Base-by-base conservation (phyloP, 2,888 invertebrate genomes). In the Plemyria rubiginata region DNA sequence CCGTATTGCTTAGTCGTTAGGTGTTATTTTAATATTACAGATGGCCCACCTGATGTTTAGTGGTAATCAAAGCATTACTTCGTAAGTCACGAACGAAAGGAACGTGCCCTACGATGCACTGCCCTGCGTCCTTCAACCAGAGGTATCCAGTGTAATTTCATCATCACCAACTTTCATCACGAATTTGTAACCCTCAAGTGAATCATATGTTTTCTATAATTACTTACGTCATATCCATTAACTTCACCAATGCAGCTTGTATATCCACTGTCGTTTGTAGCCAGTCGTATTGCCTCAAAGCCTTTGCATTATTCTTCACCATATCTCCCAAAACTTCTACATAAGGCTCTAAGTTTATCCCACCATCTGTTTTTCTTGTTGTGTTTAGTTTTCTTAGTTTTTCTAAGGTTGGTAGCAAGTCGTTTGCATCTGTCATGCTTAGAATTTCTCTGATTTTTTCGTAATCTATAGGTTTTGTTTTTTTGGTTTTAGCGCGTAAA, bases 221-320 rank as follows among this genome's bases (percentile, higher is more conserved):
- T 38, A 38, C 36, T 88, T 78, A 92, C 91, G 63, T 75, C 8
- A 90, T 62, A 13, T 74, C 67, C 2, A 71, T 61, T 4, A 90
- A 57, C 67, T 86, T 90, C 0, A 67, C 55, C 7, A 89, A 60
- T 0, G 83, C 85, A 0, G 86, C 70, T 50, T 78, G 79, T 15
- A 90, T 70, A 36, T 88, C 82, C 0, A 91, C 86, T 0, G 89
- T 77, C 0, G 85, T 82, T 0, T 75, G 72, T 4, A 91, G 65
- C 91, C 91, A 92, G 65, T 86, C 80, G 40, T 87, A 92, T 36
- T 81, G 70, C 0, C 67, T 54, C 2, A 91, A 70, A 0, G 72
- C 79, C 11, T 71, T 72, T 36, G 75, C 78, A 11, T 86, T 70
- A 15, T 65, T 62, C 0, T 70, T 41, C 11, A 90, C 67, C 78